A percentile compares a stretch with the other conserved stretches of the same genome.
These are phyloP conservation scores for Seira ritae DNA, from an alignment of 2,888 invertebrate genomes.

Conservation along the genomic window DNA sequence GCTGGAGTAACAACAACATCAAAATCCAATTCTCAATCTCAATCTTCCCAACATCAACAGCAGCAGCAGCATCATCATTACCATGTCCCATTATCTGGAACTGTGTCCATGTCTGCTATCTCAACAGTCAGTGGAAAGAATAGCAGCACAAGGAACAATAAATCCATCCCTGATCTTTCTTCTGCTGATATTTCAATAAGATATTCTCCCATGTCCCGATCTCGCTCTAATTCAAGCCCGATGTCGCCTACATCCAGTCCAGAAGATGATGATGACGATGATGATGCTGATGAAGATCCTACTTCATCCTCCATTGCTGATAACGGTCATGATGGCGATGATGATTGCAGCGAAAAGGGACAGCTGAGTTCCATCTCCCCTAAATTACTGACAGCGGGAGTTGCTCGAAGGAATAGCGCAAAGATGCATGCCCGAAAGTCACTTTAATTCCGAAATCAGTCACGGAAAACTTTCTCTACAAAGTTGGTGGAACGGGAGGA, in stretches of 20 bases:
- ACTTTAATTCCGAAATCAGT: conserved; percentile 69
- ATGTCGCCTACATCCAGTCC: conserved; percentile 64
- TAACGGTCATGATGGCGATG: conserved; percentile 61
- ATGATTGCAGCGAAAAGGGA: conserved; percentile 60
- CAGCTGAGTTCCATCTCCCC: conserved; percentile 34
- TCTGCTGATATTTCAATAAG: conserved; percentile 67
- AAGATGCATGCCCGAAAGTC: conserved; percentile 34
- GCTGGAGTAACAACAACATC: conserved; percentile 21
- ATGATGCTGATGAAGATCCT: conserved; percentile 66
- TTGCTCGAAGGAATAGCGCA: conserved; percentile 39
- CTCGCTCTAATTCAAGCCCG: conserved; percentile 65
- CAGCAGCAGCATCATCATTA: conserved; percentile 41
- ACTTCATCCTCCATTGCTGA: conserved; percentile 55
- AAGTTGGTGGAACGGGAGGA: conserved; percentile 54
- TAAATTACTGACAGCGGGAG: conserved; percentile 36
- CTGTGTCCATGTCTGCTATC: conserved; percentile 68
- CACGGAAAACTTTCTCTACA: conserved; percentile 71
- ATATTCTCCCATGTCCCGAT: conserved; percentile 66
- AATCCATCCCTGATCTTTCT: conserved; percentile 68
- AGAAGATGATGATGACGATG: conserved; percentile 63
- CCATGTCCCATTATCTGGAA: conserved; percentile 62
- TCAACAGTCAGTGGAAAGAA: conserved; percentile 57
- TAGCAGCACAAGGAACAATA: conserved; percentile 46
- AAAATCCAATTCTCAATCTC: conserved; percentile 21
- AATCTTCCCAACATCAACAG: not conserved